Evolutionary conservation across 2,797 vertebrate species (phyloP), one percentile per base, ranked within the genome.

Genomic region (Brachyrhaphis roseni): DNA sequence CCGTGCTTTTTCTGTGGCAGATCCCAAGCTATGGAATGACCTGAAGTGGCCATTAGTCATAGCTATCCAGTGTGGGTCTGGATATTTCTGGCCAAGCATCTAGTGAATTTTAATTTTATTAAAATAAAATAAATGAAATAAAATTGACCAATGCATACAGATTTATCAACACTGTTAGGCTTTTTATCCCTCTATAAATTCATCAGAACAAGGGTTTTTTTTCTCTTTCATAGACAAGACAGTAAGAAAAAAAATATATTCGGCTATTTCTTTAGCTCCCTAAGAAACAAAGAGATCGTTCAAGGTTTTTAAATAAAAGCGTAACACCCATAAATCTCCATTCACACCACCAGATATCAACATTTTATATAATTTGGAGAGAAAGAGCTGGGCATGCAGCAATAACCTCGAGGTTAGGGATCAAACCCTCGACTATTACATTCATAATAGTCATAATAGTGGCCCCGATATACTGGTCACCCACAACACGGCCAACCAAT

Each of bases 291-390:
- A 87, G 41, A 70, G 82, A 81, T 76, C 79, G 76, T 55, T 77
- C 59, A 83, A 80, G 84, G 87, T 13, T 80, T 82, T 91, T 91
- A 93, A 91, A 93, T 90, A 91, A 70, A 89, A 87, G 36, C 23
- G 13, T 11, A 84, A 70, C 49, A 77, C 57, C 78, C n/a, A 82
- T 84, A 51, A 78, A 51, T 78, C 84, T 79, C 77, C 88, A 89
- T 80, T 87, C 89, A 90, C 31, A 77, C 86, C 76, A 47, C 75
- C 84, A 71, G 84, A 82, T 74, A n/a, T n/a, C 26, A 45, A 43
- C 83, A 82, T 76, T 62, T 78, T 47, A 83, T 82, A 83, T 73
- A 4, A 85, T 84, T 84, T 66, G 34, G 34, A 20, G 16, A 66
- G 34, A 23, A 36, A 66, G 7, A 64, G 59, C 18, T 15, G n/a